These are phyloP conservation scores for Sclerodermus sp. DNA, from an alignment of 2,888 invertebrate species.

Conservation along the genomic window DNA sequence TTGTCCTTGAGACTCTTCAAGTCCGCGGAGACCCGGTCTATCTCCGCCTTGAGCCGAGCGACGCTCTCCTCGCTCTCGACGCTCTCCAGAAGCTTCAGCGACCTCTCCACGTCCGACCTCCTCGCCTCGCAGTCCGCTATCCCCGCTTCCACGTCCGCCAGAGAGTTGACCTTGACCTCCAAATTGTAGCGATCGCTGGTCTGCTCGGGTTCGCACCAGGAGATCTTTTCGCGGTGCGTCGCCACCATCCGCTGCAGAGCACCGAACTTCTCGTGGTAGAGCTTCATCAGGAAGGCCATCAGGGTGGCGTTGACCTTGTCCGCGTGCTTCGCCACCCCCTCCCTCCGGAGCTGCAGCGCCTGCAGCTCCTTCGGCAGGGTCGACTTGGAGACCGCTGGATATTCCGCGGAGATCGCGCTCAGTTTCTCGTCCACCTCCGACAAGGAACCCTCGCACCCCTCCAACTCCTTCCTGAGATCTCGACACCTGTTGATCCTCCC, in stretches of 20 bases:
- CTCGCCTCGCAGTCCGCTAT: conserved; percentile 72
- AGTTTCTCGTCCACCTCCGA: conserved; percentile 71
- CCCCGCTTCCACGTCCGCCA: conserved; percentile 74
- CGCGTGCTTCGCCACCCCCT: conserved; percentile 75
- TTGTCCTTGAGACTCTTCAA: conserved; percentile 71
- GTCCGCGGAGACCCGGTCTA: conserved; percentile 71
- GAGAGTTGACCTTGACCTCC: conserved; percentile 83
- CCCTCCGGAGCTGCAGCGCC: conserved; percentile 81
- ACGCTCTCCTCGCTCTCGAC: conserved; percentile 75
- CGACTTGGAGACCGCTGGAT: conserved; percentile 78
- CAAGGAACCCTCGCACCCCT: conserved; percentile 68
- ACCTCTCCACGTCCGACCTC: conserved; percentile 70
- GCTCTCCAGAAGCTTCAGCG: conserved; percentile 70
- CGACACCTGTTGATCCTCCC: conserved; percentile 77
- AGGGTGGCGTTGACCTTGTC: conserved; percentile 76
- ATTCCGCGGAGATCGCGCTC: conserved; percentile 70
- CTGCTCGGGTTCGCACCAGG: conserved; percentile 88
- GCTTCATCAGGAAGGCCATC: conserved; percentile 80
- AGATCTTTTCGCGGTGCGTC: conserved; percentile 83
- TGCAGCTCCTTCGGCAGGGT: conserved; percentile 80
- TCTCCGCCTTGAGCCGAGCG: conserved; percentile 69
- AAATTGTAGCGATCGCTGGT: conserved; percentile 89
- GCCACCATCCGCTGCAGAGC: conserved; percentile 79
- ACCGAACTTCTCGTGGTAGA: conserved; percentile 81
- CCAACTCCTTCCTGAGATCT: conserved; percentile 71